Percentiles rank a stretch among this genome's conserved stretches.
Conservation (phyloP, 2,888 invertebrate genomes). For the Lapara coniferarum region DNA sequence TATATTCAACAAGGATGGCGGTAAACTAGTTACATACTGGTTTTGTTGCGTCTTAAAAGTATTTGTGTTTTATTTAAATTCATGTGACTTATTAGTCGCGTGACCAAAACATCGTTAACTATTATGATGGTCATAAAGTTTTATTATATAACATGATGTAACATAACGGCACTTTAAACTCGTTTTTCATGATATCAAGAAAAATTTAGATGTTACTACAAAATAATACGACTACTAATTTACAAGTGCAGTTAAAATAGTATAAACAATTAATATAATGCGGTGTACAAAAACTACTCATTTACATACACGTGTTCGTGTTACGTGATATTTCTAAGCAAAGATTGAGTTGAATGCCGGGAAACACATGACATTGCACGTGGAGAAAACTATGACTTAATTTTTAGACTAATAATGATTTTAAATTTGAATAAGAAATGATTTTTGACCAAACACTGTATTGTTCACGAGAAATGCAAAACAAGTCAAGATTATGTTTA, state of each 20-base stretch:
- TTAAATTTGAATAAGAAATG: background rate
- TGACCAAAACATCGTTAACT: slow-evolving; percentile 10
- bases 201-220: background rate
- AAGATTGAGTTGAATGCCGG: background rate
- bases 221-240: background rate
- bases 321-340: background rate
- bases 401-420: background rate
- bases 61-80: slow-evolving; percentile 9
- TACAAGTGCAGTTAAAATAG: background rate
- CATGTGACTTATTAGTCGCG: background rate
- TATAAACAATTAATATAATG: background rate
- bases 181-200: background rate
- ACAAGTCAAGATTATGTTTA: no score
- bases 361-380: slow-evolving; percentile 2
- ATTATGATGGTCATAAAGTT: background rate
- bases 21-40: background rate
- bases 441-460: no score
- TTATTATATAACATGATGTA: slow-evolving; percentile 8
- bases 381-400: background rate
- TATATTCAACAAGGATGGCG: slow-evolving; percentile 7
- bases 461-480: no score
- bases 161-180: background rate
- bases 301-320: slow-evolving; percentile 5
- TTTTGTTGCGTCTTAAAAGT: background rate
- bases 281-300: background rate